Conservation (phyloP, 1,140 invertebrate species). For the Brachionus paranguensis region DNA sequence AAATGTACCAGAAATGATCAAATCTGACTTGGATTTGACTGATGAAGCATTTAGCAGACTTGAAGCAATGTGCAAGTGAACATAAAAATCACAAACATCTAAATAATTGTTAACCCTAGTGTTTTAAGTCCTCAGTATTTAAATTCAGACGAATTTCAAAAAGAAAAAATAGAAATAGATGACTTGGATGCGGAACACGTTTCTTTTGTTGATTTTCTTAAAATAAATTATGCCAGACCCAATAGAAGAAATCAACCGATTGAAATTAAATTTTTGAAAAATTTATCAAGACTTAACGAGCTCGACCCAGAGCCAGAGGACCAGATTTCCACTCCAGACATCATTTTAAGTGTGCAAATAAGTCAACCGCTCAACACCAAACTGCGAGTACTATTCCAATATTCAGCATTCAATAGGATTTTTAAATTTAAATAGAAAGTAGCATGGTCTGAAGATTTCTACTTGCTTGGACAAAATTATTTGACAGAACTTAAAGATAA, state of each 20-base stretch:
- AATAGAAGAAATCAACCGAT: conserved; percentile 22
- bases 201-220: conserved; percentile 15
- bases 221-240: neutral
- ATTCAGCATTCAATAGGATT: neutral
- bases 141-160: conserved; percentile 7
- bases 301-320: neutral
- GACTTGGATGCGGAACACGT: neutral
- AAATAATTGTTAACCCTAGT: neutral
- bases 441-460: conserved; percentile 35
- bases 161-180: neutral
- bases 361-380: conserved; percentile 25
- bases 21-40: neutral
- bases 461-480: conserved; percentile 23
- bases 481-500: conserved; percentile 16
- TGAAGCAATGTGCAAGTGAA: conserved; percentile 28
- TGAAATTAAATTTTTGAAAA: conserved; percentile 32
- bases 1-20: neutral
- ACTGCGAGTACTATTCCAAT: neutral
- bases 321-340: neutral
- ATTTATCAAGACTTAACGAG: neutral
- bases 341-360: conserved; percentile 28
- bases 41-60: neutral
- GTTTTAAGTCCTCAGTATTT: neutral
- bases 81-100: neutral
- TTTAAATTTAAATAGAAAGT: neutral